Conservation (phyloP, 2,888 invertebrate genomes). For the Merodon equestris region DNA sequence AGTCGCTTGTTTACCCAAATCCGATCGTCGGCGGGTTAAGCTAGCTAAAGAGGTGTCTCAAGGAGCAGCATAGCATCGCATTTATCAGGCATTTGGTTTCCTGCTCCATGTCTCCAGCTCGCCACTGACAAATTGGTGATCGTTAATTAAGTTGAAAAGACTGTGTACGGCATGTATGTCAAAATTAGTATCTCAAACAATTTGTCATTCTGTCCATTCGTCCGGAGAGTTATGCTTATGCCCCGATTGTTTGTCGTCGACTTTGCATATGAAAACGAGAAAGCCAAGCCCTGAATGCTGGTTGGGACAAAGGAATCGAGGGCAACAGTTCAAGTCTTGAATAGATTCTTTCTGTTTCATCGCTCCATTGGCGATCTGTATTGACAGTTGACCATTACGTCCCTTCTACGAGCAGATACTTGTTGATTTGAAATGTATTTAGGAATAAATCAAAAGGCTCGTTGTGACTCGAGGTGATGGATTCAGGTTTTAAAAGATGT, state of each 20-base stretch:
- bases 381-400: constrained; percentile 20
- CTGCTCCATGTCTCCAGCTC: not conserved
- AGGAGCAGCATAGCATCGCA: constrained; percentile 12
- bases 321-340: constrained; percentile 19
- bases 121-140: constrained; percentile 64
- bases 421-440: too few species aligned
- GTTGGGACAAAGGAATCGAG: constrained; percentile 26
- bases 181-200: constrained; percentile 57
- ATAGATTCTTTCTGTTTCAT: too few species aligned
- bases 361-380: constrained; percentile 15
- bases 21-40: too few species aligned
- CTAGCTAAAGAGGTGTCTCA: constrained; percentile 18
- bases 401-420: too few species aligned
- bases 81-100: constrained; percentile 9
- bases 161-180: constrained; percentile 57
- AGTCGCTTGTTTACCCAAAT: too few species aligned
- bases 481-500: too few species aligned
- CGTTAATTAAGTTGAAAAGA: constrained; percentile 68
- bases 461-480: too few species aligned
- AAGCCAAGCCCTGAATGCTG: not conserved
- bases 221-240: constrained; percentile 23
- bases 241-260: constrained; percentile 1
- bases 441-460: too few species aligned
- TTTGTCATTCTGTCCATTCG: constrained; percentile 59
- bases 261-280: constrained; percentile 38